These are phyloP conservation scores for Mercenaria mercenaria DNA, from an alignment of 1,140 invertebrate species.

Conservation along the genomic window DNA sequence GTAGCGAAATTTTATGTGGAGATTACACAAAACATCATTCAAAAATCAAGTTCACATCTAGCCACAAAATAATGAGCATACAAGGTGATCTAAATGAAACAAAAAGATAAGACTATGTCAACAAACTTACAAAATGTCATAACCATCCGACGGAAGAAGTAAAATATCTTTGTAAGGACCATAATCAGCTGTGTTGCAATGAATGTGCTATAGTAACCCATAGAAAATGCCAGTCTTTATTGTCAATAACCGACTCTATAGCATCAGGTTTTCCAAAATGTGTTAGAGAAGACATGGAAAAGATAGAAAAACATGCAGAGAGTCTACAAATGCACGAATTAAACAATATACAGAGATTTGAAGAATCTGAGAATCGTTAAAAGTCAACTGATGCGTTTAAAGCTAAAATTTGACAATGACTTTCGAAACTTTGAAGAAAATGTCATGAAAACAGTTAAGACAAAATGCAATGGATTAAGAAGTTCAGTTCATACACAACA, in stretches of 20 bases:
- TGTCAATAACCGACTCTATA: background rate
- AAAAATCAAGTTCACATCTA: background rate
- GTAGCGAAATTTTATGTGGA: background rate
- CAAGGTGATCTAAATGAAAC: background rate
- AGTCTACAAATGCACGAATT: background rate
- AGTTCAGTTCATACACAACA: background rate
- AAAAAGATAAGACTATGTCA: background rate
- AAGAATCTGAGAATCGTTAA: background rate
- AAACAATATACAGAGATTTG: background rate
- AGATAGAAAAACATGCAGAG: background rate
- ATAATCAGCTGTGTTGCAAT: slow-evolving; percentile 19
- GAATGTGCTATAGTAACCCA: slow-evolving; percentile 4
- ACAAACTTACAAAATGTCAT: background rate
- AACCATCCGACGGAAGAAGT: background rate
- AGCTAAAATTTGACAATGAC: background rate
- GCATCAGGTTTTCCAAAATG: background rate
- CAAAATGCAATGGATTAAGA: background rate
- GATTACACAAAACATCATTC: background rate
- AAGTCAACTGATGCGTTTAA: background rate
- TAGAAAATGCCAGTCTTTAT: background rate
- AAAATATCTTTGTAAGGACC: slow-evolving; percentile 13
- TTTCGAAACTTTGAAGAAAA: background rate
- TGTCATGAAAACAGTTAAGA: background rate
- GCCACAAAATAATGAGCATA: background rate
- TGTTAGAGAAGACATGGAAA: background rate